phyloP scores from a whole-genome alignment of 2,113 vertebrate species.

The Alligator sinensis region DNA sequence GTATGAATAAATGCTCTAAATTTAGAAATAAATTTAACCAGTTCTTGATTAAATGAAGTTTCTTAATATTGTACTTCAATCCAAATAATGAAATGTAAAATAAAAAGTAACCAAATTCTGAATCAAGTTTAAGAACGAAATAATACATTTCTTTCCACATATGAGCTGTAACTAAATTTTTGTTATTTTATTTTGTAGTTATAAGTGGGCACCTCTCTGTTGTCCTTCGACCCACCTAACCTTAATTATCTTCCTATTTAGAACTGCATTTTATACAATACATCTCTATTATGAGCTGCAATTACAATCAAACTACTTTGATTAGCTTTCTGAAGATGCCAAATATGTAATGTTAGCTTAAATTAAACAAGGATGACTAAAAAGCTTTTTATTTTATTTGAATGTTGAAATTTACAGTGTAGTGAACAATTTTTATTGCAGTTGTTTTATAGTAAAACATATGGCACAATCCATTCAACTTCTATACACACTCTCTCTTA shows the following conservation, averaged over 20 bases:
- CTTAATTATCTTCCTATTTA: not conserved
- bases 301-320: not conserved
- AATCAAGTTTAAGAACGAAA: not conserved
- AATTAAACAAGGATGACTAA: not conserved
- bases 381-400: not conserved
- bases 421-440: not conserved
- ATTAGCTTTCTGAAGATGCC: not conserved
- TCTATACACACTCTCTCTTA: not conserved
- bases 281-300: not conserved
- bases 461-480: not conserved
- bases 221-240: not conserved
- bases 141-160: not conserved
- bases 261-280: not conserved
- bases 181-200: not conserved
- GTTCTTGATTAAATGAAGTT: not conserved
- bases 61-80: not conserved
- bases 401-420: not conserved
- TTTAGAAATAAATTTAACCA: not conserved
- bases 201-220: not conserved
- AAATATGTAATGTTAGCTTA: not conserved
- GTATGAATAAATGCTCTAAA: not conserved
- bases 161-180: not conserved
- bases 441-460: not conserved
- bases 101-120: not conserved
- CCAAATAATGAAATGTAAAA: not conserved